Conservation (phyloP, 2,113 vertebrate genomes). For the Calidris pygmaea region DNA sequence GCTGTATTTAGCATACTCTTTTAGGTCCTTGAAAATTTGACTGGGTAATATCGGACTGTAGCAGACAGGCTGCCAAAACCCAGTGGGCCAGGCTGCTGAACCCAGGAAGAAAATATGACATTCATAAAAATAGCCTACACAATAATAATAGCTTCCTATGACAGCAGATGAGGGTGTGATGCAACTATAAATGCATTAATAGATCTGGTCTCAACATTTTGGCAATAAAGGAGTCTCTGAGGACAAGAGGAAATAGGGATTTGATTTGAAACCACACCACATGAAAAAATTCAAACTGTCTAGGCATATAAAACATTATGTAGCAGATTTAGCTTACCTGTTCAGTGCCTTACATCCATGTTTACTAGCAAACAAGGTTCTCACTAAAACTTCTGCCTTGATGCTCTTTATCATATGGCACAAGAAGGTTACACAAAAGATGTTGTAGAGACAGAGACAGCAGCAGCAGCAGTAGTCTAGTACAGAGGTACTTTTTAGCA, state of each 20-base stretch:
- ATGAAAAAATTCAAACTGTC: not conserved
- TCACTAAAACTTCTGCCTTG: not conserved
- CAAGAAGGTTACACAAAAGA: not conserved
- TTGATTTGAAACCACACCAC: not conserved
- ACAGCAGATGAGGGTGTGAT: not conserved
- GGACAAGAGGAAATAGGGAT: not conserved
- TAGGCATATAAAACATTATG: not conserved
- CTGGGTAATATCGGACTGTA: not conserved
- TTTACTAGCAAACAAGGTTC: not conserved
- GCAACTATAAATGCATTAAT: not conserved
- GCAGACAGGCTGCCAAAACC: not conserved
- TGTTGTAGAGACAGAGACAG: not conserved
- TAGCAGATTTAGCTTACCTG: not conserved
- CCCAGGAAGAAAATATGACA: not conserved
- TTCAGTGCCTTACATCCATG: not conserved
- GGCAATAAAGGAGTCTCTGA: not conserved
- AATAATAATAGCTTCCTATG: not conserved
- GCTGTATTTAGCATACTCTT: not conserved
- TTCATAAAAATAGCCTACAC: not conserved
- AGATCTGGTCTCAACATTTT: not conserved
- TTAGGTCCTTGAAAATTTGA: not conserved
- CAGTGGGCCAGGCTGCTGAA: not conserved
- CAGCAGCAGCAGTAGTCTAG: not conserved
- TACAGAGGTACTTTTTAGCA: not conserved
- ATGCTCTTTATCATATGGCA: not conserved